These are phyloP conservation scores for Cryptoprocta ferox DNA, from an alignment of 2,797 vertebrate genomes.

Conservation along the genomic window DNA sequence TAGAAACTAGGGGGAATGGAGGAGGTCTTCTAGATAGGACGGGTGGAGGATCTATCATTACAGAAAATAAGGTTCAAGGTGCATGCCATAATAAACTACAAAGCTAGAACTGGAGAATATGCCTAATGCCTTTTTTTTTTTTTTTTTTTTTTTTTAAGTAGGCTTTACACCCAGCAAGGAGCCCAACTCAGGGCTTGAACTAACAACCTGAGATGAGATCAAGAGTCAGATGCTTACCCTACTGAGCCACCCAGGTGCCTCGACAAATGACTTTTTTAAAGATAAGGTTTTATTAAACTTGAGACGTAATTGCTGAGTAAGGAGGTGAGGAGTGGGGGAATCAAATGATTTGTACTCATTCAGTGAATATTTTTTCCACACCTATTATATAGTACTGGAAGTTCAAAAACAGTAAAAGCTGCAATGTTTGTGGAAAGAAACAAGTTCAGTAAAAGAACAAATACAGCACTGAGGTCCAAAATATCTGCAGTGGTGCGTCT, in stretches of 20 bases:
- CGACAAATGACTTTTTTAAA: neutral
- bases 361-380: neutral
- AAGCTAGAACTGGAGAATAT: neutral
- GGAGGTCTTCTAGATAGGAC: neutral
- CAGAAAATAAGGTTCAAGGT: neutral
- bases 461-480: neutral
- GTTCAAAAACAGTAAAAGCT: slow-evolving; percentile 13
- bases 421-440: neutral
- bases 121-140: neutral
- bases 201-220: too few relatives aligned
- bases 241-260: too few relatives aligned
- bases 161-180: too few relatives aligned
- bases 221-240: too few relatives aligned
- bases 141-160: too few relatives aligned
- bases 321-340: neutral
- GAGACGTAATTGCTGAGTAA: neutral
- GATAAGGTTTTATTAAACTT: neutral
- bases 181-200: too few relatives aligned
- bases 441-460: neutral
- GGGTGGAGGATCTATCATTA: neutral
- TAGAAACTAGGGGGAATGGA: neutral
- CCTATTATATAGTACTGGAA: neutral
- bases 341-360: neutral
- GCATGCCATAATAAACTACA: neutral
- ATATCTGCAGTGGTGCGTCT: neutral